A percentile compares a stretch with the other conserved stretches of the same genome.
Evolutionary conservation across 2,113 vertebrate species (phyloP).

Genomic region (Hylia prasina): DNA sequence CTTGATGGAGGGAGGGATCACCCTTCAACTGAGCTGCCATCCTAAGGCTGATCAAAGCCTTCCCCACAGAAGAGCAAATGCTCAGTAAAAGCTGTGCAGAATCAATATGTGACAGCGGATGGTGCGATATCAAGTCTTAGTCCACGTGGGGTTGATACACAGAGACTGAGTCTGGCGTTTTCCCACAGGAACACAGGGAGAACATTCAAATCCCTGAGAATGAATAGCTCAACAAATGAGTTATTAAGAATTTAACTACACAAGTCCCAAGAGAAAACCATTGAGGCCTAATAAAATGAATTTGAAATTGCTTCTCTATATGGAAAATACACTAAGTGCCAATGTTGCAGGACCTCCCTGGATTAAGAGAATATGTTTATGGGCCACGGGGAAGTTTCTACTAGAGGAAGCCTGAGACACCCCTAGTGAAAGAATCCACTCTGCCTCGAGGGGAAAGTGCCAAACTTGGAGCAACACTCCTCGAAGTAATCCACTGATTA

Average conservation of each 20-base stretch:
- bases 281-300: slow-evolving; percentile 16
- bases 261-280: slow-evolving; percentile 26
- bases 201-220: slow-evolving; percentile 48
- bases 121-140: not conserved
- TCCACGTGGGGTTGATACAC: not conserved
- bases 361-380: not conserved
- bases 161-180: not conserved
- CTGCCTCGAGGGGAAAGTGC: not conserved
- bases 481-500: not conserved
- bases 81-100: not conserved
- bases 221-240: slow-evolving; percentile 58
- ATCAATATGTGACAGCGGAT: not conserved
- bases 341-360: not conserved
- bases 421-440: not conserved
- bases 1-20: not conserved
- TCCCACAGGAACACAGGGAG: slow-evolving; percentile 22
- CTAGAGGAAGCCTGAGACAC: not conserved
- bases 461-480: not conserved
- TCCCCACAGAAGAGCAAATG: not conserved
- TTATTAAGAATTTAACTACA: slow-evolving; percentile 58
- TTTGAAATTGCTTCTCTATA: slow-evolving; percentile 22
- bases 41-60: not conserved
- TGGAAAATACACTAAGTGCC: not conserved
- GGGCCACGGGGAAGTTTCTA: not conserved
- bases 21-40: not conserved